phyloP scores from a whole-genome alignment of 2,888 invertebrate genomes.

The Lottia scabra region DNA sequence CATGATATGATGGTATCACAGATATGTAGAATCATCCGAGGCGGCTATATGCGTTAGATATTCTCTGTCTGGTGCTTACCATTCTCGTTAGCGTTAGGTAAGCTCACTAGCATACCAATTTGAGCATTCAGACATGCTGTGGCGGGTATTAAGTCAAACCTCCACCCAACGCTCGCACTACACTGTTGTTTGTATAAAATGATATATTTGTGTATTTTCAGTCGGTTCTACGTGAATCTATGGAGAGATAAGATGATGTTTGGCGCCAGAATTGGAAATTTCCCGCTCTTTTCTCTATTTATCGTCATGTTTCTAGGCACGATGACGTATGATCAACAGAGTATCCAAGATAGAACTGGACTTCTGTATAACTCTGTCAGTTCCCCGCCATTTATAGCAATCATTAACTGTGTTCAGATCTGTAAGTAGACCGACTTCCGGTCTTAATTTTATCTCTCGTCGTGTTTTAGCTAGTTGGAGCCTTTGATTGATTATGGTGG shows the following conservation, averaged over 20 bases:
- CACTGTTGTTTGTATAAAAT: background rate
- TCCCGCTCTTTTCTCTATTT: conserved; percentile 52
- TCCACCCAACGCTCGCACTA: too few relatives aligned
- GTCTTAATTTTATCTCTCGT: background rate
- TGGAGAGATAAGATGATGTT: conserved; percentile 50
- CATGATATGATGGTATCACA: too few relatives aligned
- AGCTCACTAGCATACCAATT: too few relatives aligned
- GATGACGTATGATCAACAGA: conserved; percentile 47
- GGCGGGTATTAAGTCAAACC: too few relatives aligned
- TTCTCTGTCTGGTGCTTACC: too few relatives aligned
- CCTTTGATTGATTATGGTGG: too few relatives aligned
- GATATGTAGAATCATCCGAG: too few relatives aligned
- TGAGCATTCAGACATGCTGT: too few relatives aligned
- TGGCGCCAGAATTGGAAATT: conserved; percentile 42
- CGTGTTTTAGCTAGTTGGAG: too few relatives aligned
- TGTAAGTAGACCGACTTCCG: background rate
- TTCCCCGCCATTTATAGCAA: conserved; percentile 52
- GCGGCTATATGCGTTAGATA: too few relatives aligned
- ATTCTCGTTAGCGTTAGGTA: too few relatives aligned
- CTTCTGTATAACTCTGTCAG: conserved; percentile 52
- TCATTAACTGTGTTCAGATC: conserved; percentile 31
- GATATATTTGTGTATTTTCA: conserved; percentile 26
- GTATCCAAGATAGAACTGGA: conserved; percentile 59
- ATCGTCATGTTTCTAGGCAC: conserved; percentile 54
- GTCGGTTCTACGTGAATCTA: conserved; percentile 55